Evolutionary conservation across 2,113 vertebrate species (phyloP).

Genomic region (Anseranas semipalmata): DNA sequence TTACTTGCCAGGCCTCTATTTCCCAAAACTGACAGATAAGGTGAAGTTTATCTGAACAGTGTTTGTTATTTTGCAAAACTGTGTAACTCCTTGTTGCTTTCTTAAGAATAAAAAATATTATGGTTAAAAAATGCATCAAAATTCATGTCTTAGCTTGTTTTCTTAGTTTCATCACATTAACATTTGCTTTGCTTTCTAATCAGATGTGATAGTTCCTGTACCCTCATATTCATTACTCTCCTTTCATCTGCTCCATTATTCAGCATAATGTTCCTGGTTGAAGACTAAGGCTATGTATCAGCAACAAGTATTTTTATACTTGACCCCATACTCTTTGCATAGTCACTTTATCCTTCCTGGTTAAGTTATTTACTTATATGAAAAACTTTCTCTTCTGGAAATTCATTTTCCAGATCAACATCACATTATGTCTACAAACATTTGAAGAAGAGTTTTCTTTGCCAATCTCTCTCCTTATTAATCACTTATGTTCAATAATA

Average conservation of each 20-base stretch:
- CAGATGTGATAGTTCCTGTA: background rate
- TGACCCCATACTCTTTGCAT: background rate
- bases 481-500: background rate
- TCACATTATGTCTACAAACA: background rate
- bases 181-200: background rate
- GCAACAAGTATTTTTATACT: background rate
- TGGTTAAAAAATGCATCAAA: background rate
- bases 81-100: conserved; percentile 24
- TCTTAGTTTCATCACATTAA: background rate
- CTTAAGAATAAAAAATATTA: conserved; percentile 34
- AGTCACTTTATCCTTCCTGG: background rate
- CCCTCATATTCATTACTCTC: background rate
- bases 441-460: background rate
- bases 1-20: background rate
- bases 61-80: background rate
- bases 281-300: background rate
- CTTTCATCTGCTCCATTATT: background rate
- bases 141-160: background rate
- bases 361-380: background rate
- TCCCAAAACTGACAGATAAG: background rate
- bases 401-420: background rate
- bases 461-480: background rate
- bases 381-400: background rate
- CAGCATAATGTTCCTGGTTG: background rate
- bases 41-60: background rate